Base-by-base conservation (phyloP, 2,888 invertebrate genomes). In the Agriotes lineatus region DNA sequence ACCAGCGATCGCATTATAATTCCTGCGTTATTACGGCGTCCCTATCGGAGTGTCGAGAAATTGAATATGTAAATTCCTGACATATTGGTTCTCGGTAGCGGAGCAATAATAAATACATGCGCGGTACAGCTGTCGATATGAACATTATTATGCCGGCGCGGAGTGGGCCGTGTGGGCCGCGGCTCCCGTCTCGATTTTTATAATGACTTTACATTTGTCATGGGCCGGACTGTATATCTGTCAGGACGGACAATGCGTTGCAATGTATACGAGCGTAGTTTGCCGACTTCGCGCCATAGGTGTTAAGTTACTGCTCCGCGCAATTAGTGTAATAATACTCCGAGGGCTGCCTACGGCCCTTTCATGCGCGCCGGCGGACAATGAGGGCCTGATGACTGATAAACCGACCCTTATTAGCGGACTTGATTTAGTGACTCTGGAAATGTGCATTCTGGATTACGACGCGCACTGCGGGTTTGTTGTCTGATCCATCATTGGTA, bases 261-360 rank as follows among this genome's bases (percentile, higher is more conserved):
- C 74, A 75, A 78, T 78, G 76, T 77, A 77, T 79, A 79, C 76
- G 78, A 77, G 77, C 75, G 72, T 69, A 71, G 69, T 75, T 71
- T 75, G 77, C 80, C 78, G 80, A 78, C 80, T 80, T 76, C 75
- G 70, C 81, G 76, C 81, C 76, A 79, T 77, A 81, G 80, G 82
- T 82, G 82, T 81, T 82, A 64, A 82, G 78, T 82, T 82, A 82
- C 80, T 81, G 79, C 77, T 75, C 73, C 72, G 78, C 78, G 81
- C 81, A 82, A 82, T 82, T 82, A 82, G 80, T 76, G 79, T 80
- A 79, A 82, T 82, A 81, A 80, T 80, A 80, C 81, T 79, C 80
- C 78, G 77, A 78, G 59, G 60, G 61, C 77, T 58, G 70, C 75
- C 76, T 71, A 75, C 76, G 54, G 62, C 64, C 67, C 69, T 77